A percentile compares a stretch with the other conserved stretches of the same genome.
Conservation (phyloP, 2,113 vertebrate species). For the Chlorodrepanis virens region DNA sequence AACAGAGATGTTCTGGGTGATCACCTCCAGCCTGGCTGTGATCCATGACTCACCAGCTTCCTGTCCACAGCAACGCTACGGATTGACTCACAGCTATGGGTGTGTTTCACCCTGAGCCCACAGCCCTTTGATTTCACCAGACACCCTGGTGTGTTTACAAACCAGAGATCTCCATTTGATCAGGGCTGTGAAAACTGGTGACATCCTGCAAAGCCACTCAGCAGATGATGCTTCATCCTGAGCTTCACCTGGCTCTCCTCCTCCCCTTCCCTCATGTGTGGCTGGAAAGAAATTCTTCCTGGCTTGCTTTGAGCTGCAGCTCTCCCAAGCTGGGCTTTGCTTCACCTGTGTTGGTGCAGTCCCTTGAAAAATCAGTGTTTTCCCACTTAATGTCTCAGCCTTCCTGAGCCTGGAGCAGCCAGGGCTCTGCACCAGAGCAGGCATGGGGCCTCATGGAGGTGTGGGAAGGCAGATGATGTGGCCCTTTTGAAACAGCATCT, state of each 20-base stretch:
- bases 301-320: background rate
- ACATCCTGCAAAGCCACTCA: background rate
- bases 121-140: background rate
- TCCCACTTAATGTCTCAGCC: background rate
- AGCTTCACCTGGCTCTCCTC: background rate
- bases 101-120: background rate
- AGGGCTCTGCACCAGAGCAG: background rate
- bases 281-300: background rate
- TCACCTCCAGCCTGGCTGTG: background rate
- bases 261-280: background rate
- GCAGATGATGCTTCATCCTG: background rate
- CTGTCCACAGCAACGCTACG: background rate
- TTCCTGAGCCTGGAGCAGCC: background rate
- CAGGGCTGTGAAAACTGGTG: background rate
- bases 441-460: background rate
- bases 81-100: background rate
- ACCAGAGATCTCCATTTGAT: background rate
- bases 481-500: background rate
- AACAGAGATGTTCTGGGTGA: background rate
- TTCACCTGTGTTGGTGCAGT: background rate
- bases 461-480: background rate
- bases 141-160: background rate
- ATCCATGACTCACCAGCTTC: background rate
- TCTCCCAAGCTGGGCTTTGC: background rate
- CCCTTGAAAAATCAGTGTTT: background rate